These are phyloP conservation scores for Cromileptes altivelis DNA, from an alignment of 2,113 vertebrate species.

Conservation along the genomic window DNA sequence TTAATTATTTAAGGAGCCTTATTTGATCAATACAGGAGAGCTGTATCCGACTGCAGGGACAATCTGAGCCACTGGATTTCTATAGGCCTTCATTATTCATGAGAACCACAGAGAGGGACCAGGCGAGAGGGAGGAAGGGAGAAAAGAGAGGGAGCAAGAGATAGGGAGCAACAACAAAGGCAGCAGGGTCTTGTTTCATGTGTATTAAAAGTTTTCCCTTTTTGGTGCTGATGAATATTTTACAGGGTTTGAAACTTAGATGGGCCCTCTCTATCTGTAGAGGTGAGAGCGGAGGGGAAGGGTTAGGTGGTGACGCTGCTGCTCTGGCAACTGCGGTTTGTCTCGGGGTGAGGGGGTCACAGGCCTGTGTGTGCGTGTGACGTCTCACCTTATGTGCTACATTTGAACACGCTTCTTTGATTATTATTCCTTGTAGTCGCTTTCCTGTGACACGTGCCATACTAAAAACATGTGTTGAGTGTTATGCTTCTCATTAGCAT, in stretches of 20 bases:
- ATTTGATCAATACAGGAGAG: slow-evolving; percentile 87
- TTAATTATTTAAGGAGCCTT: slow-evolving; percentile 87
- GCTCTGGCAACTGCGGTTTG: slow-evolving; percentile 54
- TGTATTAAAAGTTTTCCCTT: slow-evolving; percentile 86
- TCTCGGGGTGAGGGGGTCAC: slow-evolving; percentile 62
- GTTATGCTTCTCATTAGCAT: slow-evolving; percentile 41
- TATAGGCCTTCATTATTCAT: slow-evolving; percentile 87
- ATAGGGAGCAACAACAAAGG: slow-evolving; percentile 77
- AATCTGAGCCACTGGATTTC: slow-evolving; percentile 84
- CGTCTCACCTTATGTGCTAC: background rate
- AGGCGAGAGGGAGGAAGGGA: slow-evolving; percentile 60
- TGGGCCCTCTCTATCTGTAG: slow-evolving; percentile 67
- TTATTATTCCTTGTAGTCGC: background rate
- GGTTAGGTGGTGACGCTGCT: slow-evolving; percentile 59
- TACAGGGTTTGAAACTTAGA: slow-evolving; percentile 82
- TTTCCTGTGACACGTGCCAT: background rate
- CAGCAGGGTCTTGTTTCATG: slow-evolving; percentile 81
- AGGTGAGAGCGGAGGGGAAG: slow-evolving; percentile 69
- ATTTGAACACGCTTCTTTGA: background rate
- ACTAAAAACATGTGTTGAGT: background rate
- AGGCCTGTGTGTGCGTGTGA: slow-evolving; percentile 4
- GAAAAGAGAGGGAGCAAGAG: slow-evolving; percentile 62
- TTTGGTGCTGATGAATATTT: slow-evolving; percentile 86
- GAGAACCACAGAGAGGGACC: slow-evolving; percentile 76
- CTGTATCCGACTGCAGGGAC: slow-evolving; percentile 82